phyloP scores from a whole-genome alignment of 2,113 vertebrate genomes.

The Sander lucioperca region DNA sequence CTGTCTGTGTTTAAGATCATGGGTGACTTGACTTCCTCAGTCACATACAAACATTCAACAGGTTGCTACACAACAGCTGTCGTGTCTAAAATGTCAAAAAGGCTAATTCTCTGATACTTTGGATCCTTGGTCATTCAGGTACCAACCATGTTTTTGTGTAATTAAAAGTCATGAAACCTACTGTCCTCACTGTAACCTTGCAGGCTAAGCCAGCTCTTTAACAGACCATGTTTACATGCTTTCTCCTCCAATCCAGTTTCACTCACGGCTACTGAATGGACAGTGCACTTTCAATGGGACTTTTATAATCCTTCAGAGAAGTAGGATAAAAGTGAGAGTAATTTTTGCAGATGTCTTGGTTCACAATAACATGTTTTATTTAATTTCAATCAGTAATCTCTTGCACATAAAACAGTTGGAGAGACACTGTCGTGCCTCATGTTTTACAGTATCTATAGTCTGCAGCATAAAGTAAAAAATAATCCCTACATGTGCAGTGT shows the following conservation, averaged over 20 bases:
- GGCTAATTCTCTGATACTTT: not conserved
- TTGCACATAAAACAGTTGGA: not conserved
- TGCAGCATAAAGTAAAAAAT: not conserved
- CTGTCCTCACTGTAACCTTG: slow-evolving; percentile 37
- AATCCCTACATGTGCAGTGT: not conserved
- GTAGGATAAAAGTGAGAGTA: not conserved
- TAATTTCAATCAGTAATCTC: not conserved
- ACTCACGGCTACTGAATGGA: slow-evolving; percentile 17
- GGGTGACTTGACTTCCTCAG: not conserved
- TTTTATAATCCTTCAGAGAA: not conserved
- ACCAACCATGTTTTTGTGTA: not conserved
- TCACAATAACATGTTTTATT: not conserved
- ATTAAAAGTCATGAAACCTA: slow-evolving; percentile 10
- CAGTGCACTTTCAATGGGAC: not conserved
- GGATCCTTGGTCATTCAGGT: not conserved
- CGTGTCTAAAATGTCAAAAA: not conserved
- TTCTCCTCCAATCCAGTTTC: slow-evolving; percentile 45
- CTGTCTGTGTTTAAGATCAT: slow-evolving; percentile 24
- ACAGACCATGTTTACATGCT: slow-evolving; percentile 36
- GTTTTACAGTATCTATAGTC: not conserved
- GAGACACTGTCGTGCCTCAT: not conserved
- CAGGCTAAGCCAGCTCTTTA: slow-evolving; percentile 38
- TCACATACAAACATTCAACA: not conserved
- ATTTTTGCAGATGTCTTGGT: not conserved
- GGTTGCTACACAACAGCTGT: not conserved